Conservation (phyloP, 2,113 vertebrate species). For the Calcarius ornatus region DNA sequence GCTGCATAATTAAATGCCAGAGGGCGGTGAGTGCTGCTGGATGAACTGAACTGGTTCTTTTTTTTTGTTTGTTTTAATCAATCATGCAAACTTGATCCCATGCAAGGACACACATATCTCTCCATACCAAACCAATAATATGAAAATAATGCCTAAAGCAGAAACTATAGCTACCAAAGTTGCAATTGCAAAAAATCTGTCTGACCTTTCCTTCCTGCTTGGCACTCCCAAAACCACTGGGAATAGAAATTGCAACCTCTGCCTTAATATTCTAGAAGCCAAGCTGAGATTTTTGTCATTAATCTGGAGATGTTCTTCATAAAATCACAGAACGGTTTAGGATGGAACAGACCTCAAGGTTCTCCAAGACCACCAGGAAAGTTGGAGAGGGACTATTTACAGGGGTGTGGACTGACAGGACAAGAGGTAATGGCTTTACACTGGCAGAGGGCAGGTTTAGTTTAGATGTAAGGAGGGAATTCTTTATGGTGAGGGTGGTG, state of each 20-base stretch:
- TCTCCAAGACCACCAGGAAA: not conserved
- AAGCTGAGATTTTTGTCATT: not conserved
- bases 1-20: conserved; percentile 78
- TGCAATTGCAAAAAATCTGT: not conserved
- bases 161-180: not conserved
- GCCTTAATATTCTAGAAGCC: not conserved
- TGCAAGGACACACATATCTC: not conserved
- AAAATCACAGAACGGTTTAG: not conserved
- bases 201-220: not conserved
- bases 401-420: not conserved
- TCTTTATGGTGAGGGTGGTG: not conserved
- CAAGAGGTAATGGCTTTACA: not conserved
- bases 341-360: not conserved
- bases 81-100: not conserved
- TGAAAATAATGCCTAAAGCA: not conserved
- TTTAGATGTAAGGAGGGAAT: not conserved
- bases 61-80: not conserved
- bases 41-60: conserved; percentile 57
- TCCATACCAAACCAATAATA: not conserved
- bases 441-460: not conserved
- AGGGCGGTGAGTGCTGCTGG: conserved; percentile 54
- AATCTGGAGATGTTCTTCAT: not conserved
- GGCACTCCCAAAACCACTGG: not conserved
- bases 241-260: not conserved
- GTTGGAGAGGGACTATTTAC: not conserved